Evolutionary conservation across 2,113 vertebrate species (phyloP).

Genomic region (Acanthochromis polyacanthus): DNA sequence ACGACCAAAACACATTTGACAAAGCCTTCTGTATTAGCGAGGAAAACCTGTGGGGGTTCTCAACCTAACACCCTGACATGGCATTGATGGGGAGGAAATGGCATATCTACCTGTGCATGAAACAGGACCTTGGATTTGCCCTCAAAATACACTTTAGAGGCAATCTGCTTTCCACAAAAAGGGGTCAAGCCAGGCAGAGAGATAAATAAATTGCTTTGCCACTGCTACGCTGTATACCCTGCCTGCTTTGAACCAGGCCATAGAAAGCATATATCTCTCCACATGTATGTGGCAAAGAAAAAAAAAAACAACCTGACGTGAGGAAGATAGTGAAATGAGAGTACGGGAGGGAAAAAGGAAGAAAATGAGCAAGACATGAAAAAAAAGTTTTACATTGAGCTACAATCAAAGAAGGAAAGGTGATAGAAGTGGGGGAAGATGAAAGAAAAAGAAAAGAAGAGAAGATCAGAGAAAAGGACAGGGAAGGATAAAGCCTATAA

Average conservation of each 20-base stretch:
- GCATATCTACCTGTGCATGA: conserved; percentile 43
- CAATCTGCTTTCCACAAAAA: conserved; percentile 78
- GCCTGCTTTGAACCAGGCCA: conserved; percentile 64
- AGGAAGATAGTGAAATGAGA: conserved; percentile 20
- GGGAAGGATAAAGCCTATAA: conserved; percentile 37
- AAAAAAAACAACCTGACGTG: neutral
- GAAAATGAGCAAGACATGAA: neutral
- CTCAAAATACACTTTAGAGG: conserved; percentile 68
- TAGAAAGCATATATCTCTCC: conserved; percentile 27
- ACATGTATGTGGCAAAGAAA: conserved; percentile 9
- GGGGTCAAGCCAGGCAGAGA: conserved; percentile 60
- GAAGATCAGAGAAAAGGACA: conserved; percentile 39
- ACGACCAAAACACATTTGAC: conserved; percentile 41
- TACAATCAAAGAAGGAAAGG: conserved; percentile 37
- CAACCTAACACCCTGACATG: conserved; percentile 47
- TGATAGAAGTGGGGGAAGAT: conserved; percentile 23
- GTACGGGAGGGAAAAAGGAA: neutral
- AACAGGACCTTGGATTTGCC: conserved; percentile 52
- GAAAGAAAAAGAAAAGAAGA: conserved; percentile 27
- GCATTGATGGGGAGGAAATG: conserved; percentile 60
- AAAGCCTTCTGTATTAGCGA: conserved; percentile 23
- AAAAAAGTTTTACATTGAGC: neutral
- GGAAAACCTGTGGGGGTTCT: conserved; percentile 23
- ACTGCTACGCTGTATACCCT: conserved; percentile 54
- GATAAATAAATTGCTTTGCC: conserved; percentile 80